Base-by-base conservation (phyloP, 2,888 invertebrate species). In the Caenorhabditis angaria region DNA sequence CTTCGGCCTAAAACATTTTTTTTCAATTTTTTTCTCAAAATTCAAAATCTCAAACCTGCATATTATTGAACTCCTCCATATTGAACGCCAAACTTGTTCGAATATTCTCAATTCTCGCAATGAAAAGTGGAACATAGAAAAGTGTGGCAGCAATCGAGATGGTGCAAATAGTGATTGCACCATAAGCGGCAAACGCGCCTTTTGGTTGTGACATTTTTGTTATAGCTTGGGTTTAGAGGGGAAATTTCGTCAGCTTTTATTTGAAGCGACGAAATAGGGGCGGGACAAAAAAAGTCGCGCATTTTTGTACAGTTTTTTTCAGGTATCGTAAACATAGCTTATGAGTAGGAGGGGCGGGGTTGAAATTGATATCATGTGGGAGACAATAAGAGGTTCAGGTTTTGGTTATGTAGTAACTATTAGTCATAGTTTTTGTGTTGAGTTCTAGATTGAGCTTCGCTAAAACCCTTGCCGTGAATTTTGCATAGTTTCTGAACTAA, bases 21-120 rank as follows among this genome's bases (percentile, higher is more conserved):
- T 24, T 25, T 1, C 22, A n/a, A n/a, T n/a, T n/a, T n/a, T n/a
- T n/a, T n/a, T 41, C 2, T 27, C 2, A 24, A 25, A n/a, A 27
- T 2, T 12, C 8, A 27, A 41, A 29, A 48, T 24, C 18, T 53
- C 27, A 28, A 32, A 78, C 78, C 74, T 78, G 78, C 68, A 78
- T 70, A 50, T 67, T 70, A 50, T 78, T 78, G 60, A 78, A 78
- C 65, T 78, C 78, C 54, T 76, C 74, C 74, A 78, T 78, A 54
- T 63, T 74, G 61, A 70, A 63, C 29, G 76, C 68, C 2, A 78
- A 65, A 51, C 61, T 65, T 47, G 74, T 41, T 32, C 71, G 71
- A 56, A 78, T 76, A 25, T 60, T 60, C 22, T 76, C 71, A 48
- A 78, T 70, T 56, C 65, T 69, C 14, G 69, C 58, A 29, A 78